Percentiles rank a stretch among this genome's conserved stretches.
phyloP scores from a whole-genome alignment of 1,140 invertebrate species.

The Potamilus streckersoni region DNA sequence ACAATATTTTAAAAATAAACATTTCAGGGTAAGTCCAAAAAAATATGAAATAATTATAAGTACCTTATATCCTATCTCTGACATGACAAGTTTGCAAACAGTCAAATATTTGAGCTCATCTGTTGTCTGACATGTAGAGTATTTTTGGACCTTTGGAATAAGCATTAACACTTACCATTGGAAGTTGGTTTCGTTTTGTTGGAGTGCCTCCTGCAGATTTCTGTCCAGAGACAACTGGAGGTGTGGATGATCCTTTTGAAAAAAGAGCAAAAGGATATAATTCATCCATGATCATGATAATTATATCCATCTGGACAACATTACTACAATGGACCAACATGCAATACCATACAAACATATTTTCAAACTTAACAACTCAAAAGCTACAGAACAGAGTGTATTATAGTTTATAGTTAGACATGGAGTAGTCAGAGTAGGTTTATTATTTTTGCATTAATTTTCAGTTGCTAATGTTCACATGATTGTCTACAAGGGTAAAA shows the following conservation, averaged over 20 bases:
- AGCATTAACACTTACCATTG: slow-evolving; percentile 11
- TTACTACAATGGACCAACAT: not conserved
- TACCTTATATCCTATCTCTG: too few relatives aligned
- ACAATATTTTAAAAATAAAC: too few relatives aligned
- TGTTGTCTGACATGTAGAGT: too few relatives aligned
- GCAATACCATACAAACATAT: not conserved
- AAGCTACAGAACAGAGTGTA: too few relatives aligned
- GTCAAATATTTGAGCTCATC: too few relatives aligned
- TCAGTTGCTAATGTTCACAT: too few relatives aligned
- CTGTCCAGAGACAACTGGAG: not conserved
- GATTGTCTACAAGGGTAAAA: too few relatives aligned
- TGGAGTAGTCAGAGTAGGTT: not conserved
- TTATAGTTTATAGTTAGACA: not conserved
- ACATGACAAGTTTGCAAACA: too few relatives aligned
- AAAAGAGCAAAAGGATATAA: not conserved
- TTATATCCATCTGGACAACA: not conserved
- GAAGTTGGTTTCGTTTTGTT: slow-evolving; percentile 6
- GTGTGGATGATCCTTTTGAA: not conserved
- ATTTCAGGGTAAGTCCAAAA: too few relatives aligned
- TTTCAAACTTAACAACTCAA: not conserved
- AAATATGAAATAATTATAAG: too few relatives aligned
- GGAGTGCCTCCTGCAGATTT: slow-evolving; percentile 2
- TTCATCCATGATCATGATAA: not conserved
- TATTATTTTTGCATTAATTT: too few relatives aligned
- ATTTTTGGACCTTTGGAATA: not conserved